phyloP scores from a whole-genome alignment of 2,797 vertebrate species.

The Chelon auratus region DNA sequence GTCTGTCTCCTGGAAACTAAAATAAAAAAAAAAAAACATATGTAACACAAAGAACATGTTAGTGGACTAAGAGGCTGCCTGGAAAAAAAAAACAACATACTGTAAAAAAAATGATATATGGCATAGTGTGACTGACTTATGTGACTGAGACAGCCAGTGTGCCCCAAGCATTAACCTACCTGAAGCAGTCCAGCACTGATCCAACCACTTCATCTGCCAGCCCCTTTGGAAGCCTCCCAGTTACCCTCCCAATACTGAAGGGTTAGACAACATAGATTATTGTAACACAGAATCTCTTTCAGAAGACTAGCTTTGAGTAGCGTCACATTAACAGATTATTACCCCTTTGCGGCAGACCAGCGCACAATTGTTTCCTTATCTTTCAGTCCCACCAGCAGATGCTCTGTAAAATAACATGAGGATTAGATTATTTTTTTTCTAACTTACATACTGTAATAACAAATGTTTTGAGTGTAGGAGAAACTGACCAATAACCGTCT shows the following conservation, averaged over 20 bases:
- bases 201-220: constrained; percentile 97
- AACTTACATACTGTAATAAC: neutral
- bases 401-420: constrained; percentile 83
- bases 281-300: constrained; percentile 4
- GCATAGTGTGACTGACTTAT: constrained; percentile 10
- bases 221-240: constrained; percentile 93
- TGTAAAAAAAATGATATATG: neutral
- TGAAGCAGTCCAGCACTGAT: constrained; percentile 95
- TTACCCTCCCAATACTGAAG: constrained; percentile 92
- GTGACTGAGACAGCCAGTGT: neutral
- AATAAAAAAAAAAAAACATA: constrained; percentile 28
- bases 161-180: constrained; percentile 77
- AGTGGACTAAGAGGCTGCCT: neutral
- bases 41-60: constrained; percentile 24
- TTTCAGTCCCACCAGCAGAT: constrained; percentile 93
- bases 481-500: constrained; percentile 91
- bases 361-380: constrained; percentile 97
- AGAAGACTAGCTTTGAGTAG: constrained; percentile 21
- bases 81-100: neutral
- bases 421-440: constrained; percentile 13
- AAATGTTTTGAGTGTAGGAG: neutral
- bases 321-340: constrained; percentile 28
- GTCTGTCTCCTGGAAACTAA: constrained; percentile 95
- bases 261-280: constrained; percentile 13
- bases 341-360: constrained; percentile 99